Evolutionary conservation across 2,797 vertebrate species (phyloP), one percentile per base, ranked within the genome.

Genomic region (Pangasius macronema): DNA sequence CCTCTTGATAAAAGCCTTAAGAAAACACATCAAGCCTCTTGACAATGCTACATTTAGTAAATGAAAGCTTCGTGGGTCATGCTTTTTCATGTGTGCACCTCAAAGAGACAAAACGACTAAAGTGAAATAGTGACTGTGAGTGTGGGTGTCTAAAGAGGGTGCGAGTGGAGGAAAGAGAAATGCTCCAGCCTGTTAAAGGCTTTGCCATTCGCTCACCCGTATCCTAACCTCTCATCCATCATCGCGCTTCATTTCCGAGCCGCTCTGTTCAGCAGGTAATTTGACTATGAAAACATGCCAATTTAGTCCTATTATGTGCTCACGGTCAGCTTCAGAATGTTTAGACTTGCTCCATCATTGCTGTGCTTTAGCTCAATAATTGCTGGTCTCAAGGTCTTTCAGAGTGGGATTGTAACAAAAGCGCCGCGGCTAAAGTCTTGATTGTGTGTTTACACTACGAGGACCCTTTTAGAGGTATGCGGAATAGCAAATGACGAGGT

Each of bases 191-290:
- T 49, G 88, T 75, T 76, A 87, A 85, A 87, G 79, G 89, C 90
- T 88, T 87, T 79, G 55, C 89, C 33, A 75, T 83, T 81, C 8
- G n/a, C 85, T 94, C 93, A 93, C 89, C 92, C 92, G 79, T 90
- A 87, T 92, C 94, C 51, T 93, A 91, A 92, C 91, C 91, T 92
- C 89, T 90, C 92, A 93, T 95, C 92, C 72, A 92, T 94, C 94
- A 93, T 57, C 90, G 90, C 42, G 88, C 84, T 87, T 90, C 92
- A 91, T 92, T 33, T 93, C 89, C 92, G 6, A 87, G 89, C 89
- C 81, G 24, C 89, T 89, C 85, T 87, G 14, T 91, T 91, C 91
- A 91, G 81, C 88, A 82, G 79, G 89, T 93, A 90, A 91, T 92
- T 92, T 93, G 86, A 93, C 92, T 92, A 85, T 91, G 87, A 94